Base-by-base conservation (phyloP, 2,888 invertebrate genomes). In the Clivina fossor region DNA sequence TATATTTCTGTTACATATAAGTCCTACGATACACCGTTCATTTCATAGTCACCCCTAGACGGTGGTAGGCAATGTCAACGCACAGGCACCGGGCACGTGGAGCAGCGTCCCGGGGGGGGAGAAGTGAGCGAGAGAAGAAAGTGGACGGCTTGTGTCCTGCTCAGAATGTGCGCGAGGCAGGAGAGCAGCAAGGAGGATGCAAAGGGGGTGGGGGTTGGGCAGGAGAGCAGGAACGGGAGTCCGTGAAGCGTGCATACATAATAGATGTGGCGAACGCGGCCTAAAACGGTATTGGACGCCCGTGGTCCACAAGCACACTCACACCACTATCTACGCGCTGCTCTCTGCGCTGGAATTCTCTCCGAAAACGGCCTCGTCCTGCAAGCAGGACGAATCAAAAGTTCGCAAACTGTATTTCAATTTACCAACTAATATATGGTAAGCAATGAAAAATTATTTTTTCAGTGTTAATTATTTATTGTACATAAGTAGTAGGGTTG, bases 171-270 rank as follows among this genome's bases (percentile, higher is more conserved):
- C 22, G 40, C 11, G 40, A 40, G 22, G 20, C 40, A 20, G 11
- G 40, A 30, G 30, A 11, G 30, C 30, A 30, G 30, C 30, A 30
- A 2, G 8, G 13, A 3, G 3, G 13, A 11, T 11, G 37, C 2
- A 15, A 15, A 3, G 37, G 51, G 65, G 65, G 60, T 60, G 62
- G 57, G 65, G 67, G 64, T 60, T 65, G 59, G 54, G 59, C 58
- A 50, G 55, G 60, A 63, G 63, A 59, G 61, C 58, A 56, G 59
- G 57, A 49, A 55, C 60, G 61, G 60, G 62, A 60, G 61, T 58
- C 59, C 60, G 61, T 59, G 61, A 58, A 61, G 60, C 59, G 61
- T 64, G 62, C 64, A 67, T 67, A 64, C 66, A 66, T 67, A 66
- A 67, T 67, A 63, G 65, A 66, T 67, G 65, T 61, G 64, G 64